Evolutionary conservation across 2,113 vertebrate species (phyloP), one percentile per base, ranked within the genome.

Genomic region (Tetraodon nigroviridis): DNA sequence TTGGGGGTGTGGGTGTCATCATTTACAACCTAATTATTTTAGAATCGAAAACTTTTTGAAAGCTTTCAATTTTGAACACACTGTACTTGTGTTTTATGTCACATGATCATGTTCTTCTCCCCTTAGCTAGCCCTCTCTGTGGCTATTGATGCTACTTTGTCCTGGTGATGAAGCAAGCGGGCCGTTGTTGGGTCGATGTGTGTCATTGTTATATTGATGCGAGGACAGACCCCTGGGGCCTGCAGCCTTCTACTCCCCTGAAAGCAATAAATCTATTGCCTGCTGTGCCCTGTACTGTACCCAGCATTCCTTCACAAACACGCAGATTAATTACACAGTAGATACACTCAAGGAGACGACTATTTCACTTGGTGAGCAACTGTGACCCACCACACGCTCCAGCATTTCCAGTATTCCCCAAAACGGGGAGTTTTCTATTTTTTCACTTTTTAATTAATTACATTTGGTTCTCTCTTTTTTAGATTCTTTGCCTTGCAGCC

Each of bases 201-300:
- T 86, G 81, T 89, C 86, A 88, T 88, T 89, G 86, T 87, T 88
- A 83, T 88, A 88, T 89, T 87, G 87, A 90, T 88, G 87, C 75
- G 75, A 87, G 84, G 82, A 87, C 80, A 78, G 75, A 86, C 82
- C 82, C 78, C 61, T 73, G 82, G 84, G 85, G 76, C 83, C 83
- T 65, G 71, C 85, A 85, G 76, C 80, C 81, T 78, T 78, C 83
- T 84, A 75, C 86, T 88, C 73, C 75, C 83, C 75, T 81, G 71
- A 79, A 86, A 84, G 88, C 86, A 81, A 89, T 90, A 88, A 87
- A 89, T 89, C 85, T 85, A 81, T 83, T 84, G 81, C 76, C 83
- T 76, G 73, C 86, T 84, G 74, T 80, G 75, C 76, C 69, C 72
- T 65, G 54, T 75, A 73, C 76, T 80, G 78, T 76, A 69, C 67